Conservation (phyloP, 2,113 vertebrate genomes). For the Numida meleagris region DNA sequence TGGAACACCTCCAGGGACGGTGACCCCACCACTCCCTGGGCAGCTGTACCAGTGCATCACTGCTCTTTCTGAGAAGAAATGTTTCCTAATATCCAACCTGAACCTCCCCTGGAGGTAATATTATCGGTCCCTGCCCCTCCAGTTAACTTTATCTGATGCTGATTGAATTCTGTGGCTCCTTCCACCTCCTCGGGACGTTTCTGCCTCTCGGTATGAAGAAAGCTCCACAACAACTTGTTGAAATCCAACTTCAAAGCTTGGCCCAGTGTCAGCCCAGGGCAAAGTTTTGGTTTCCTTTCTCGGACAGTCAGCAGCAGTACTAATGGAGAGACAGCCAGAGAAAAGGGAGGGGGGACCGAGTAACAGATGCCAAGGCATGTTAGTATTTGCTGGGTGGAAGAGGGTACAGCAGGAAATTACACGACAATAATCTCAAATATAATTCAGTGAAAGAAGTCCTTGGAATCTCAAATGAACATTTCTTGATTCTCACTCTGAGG, state of each 20-base stretch:
- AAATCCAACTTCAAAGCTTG: not conserved
- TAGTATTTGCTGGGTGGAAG: not conserved
- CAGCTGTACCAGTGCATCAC: no score
- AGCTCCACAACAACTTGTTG: not conserved
- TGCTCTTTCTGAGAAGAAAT: no score
- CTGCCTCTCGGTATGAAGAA: not conserved
- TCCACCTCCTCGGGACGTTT: accelerated
- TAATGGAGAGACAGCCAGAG: not conserved
- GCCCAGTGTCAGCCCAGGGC: not conserved
- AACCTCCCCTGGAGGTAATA: not conserved
- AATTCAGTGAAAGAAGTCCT: not conserved
- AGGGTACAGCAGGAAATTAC: not conserved
- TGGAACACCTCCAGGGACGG: no score
- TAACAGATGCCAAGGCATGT: not conserved
- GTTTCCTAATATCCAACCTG: no score
- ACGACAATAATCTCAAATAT: not conserved
- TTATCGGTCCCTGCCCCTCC: not conserved
- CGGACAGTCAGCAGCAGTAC: not conserved
- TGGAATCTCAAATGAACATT: not conserved
- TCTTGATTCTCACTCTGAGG: not conserved
- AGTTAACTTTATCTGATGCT: not conserved
- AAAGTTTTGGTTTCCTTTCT: not conserved
- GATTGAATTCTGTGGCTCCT: not conserved
- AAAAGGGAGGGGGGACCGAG: not conserved
- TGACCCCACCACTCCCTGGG: no score